A percentile compares a stretch with the other conserved stretches of the same genome.
Conservation (phyloP, 2,888 invertebrate genomes). For the Panzeria rudis region DNA sequence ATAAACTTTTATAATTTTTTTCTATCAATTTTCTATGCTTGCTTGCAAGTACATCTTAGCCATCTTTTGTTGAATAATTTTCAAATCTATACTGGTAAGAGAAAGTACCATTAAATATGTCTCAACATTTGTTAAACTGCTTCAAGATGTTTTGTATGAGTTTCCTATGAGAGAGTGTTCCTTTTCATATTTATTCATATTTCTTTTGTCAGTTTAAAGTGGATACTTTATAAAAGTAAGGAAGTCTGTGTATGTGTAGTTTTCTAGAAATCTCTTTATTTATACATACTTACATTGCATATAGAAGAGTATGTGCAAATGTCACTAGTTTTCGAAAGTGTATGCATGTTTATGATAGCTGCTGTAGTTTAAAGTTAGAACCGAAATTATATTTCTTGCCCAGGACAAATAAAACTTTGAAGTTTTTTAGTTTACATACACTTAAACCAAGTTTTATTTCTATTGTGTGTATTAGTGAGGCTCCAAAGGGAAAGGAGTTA, state of each 20-base stretch:
- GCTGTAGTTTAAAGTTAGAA: constrained; percentile 33
- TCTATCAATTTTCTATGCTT: background rate
- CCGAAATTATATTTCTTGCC: constrained; percentile 18
- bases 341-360: constrained; percentile 35
- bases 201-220: constrained; percentile 41
- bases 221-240: constrained; percentile 21
- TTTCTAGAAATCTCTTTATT: background rate
- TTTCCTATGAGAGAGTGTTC: background rate
- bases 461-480: background rate
- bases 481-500: background rate
- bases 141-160: constrained; percentile 23
- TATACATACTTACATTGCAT: background rate
- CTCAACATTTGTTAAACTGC: constrained; percentile 9
- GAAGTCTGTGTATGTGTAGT: background rate
- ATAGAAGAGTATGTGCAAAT: background rate
- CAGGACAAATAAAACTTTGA: constrained; percentile 37
- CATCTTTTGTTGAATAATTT: background rate
- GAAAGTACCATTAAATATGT: background rate
- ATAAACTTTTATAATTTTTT: background rate
- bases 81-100: background rate
- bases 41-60: background rate
- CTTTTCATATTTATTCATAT: constrained; percentile 28
- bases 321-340: constrained; percentile 9
- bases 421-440: constrained; percentile 26
- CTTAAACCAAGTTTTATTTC: background rate